Conservation (phyloP, 2,113 vertebrate species). For the Lipophrys pholis region DNA sequence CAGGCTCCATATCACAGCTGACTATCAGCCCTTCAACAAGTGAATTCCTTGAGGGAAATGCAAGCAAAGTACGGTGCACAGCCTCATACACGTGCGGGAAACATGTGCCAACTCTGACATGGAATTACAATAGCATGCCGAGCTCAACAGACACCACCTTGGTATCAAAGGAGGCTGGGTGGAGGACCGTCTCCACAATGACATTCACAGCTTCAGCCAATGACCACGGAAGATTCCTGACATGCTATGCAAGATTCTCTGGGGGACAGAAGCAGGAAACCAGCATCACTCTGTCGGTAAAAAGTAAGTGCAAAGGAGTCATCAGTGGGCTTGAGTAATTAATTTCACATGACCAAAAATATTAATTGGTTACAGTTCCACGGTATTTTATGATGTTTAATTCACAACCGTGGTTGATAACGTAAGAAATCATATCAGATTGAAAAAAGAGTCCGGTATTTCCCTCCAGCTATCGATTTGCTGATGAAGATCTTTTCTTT, state of each 20-base stretch:
- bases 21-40: neutral
- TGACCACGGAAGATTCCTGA: conserved; percentile 52
- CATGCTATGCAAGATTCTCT: conserved; percentile 38
- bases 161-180: fast-evolving
- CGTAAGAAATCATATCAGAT: too few species aligned
- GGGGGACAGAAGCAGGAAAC: neutral
- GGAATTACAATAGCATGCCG: conserved; percentile 54
- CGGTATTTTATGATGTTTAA: too few species aligned
- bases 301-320: conserved; percentile 48
- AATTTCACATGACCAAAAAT: too few species aligned
- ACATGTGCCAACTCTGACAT: conserved; percentile 41
- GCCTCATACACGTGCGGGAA: conserved; percentile 52
- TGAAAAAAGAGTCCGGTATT: neutral
- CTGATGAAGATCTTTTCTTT: neutral
- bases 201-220: conserved; percentile 49
- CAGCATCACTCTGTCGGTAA: conserved; percentile 34
- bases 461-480: neutral
- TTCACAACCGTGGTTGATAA: too few species aligned
- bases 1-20: conserved; percentile 46
- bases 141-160: neutral
- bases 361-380: too few species aligned
- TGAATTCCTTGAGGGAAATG: conserved; percentile 59
- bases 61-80: conserved; percentile 52
- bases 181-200: conserved; percentile 48
- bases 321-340: too few species aligned